Base-by-base conservation (phyloP, 2,797 vertebrate genomes). In the Hozukius guyotensis region DNA sequence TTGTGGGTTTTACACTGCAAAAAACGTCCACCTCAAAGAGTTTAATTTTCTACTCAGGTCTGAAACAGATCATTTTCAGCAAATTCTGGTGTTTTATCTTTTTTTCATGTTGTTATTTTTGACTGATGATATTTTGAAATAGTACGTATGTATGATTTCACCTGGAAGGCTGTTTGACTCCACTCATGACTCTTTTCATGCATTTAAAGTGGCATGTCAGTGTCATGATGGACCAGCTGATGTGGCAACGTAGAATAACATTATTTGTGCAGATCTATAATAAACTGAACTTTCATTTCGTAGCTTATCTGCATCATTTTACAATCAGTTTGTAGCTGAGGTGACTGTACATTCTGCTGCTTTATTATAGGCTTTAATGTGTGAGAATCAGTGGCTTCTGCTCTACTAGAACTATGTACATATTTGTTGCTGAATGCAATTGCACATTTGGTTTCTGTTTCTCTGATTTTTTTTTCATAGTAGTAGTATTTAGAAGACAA, bases 21-120 rank as follows among this genome's bases (percentile, higher is more conserved):
- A 22, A 13, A 60, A 49, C 14, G 2, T 9, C 25, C 22, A 38
- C 24, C 16, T 34, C 0, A 49, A 8, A 1, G 42, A 2, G 10
- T 24, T n/a, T 12, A 0, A 32, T 27, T 22, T 77, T 87, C 78
- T 74, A 91, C 55, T 42, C 32, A 14, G 11, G 42, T 8, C 8
- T 31, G 20, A 31, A 12, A 49, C 46, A 49, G 46, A 49, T 61
- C 0, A 14, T 29, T 69, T 29, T 3, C 29, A n/a, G 8, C 6
- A 27, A 59, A 29, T 32, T 63, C 29, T 34, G 4, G 24, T 29
- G 72, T 38, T n/a, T 55, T 34, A 8, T 10, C 55, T 53, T 53
- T 25, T 5, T 53, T 27, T 13, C 4, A 11, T 22, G 62, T 59
- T 9, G 0, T n/a, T 4, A 2, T 18, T 29, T 75, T 49, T 36